Evolutionary conservation across 2,888 invertebrate genomes (phyloP), one percentile per base, ranked within the genome.

Genomic region (Steinernema carpocapsae): DNA sequence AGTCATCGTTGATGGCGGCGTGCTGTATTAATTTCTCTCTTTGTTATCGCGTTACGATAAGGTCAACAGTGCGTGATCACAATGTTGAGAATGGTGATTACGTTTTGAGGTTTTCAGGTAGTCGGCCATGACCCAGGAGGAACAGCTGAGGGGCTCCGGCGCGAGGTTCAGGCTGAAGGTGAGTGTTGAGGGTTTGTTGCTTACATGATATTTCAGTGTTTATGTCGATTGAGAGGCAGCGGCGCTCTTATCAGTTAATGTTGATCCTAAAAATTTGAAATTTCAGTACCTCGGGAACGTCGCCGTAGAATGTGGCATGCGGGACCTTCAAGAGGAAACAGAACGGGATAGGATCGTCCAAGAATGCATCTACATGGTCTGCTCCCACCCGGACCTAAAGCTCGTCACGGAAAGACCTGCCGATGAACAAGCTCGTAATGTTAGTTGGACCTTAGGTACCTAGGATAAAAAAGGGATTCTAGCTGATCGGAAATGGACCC

Each of bases 301-400:
- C 12, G 64, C 64, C 17, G 64, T 64, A 17, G 3, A 10, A 32
- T 64, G 64, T n/a, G 24, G 29, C 12, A 64, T 64, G 64, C 29
- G 64, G 64, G n/a, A 51, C 26, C 26, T 80, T 14, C 46, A 42
- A 14, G 45, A 72, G 32, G 64, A 64, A 17, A 32, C 51, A 10
- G 72, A n/a, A n/a, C 19, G 70, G 26, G 71, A 74, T 12, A 73
- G 82, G 19, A 78, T 80, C 71, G 70, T 74, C 29, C 76, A 74
- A 43, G 80, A 80, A 26, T 64, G 64, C 64, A 64, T 64, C 64
- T 64, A 64, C 64, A 64, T 64, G 64, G 64, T 64, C 64, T 64
- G 64, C 64, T 64, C 64, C 17, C 64, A 64, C 32, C 29, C 64
- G 3, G 64, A 64, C 32, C 64, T 64, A 1, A 26, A 32, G 3